phyloP scores from a whole-genome alignment of 1,140 invertebrate species.

The Lordiphosa collinella region DNA sequence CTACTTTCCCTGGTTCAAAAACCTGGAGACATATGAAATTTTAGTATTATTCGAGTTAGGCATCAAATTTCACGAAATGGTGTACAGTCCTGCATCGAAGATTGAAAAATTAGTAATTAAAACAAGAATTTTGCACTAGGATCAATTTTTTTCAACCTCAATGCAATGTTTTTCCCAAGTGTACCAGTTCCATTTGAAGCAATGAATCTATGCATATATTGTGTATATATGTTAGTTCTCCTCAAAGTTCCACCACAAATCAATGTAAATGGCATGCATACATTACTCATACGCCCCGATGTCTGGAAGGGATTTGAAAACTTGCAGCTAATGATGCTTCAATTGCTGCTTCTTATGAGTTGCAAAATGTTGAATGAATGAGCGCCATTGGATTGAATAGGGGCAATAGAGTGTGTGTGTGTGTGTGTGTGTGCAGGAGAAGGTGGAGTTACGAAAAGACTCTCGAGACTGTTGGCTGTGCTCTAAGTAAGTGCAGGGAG shows the following conservation, averaged over 20 bases:
- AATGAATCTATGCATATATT: not conserved
- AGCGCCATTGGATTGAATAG: slow-evolving; percentile 70
- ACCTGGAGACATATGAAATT: too few relatives aligned
- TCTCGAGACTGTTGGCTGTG: slow-evolving; percentile 1
- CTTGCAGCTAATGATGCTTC: slow-evolving; percentile 76
- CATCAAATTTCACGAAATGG: too few relatives aligned
- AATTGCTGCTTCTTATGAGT: slow-evolving; percentile 73
- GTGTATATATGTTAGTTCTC: slow-evolving; percentile 3
- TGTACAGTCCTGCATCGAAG: too few relatives aligned
- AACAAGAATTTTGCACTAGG: too few relatives aligned
- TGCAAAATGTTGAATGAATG: slow-evolving; percentile 76
- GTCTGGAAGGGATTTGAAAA: slow-evolving; percentile 38
- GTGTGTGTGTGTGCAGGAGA: slow-evolving; percentile 16
- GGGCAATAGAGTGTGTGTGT: slow-evolving; percentile 23
- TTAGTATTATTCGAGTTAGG: too few relatives aligned
- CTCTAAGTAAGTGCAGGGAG: slow-evolving; percentile 51
- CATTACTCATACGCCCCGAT: slow-evolving; percentile 70
- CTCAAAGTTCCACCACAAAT: slow-evolving; percentile 43
- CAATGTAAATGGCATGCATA: slow-evolving; percentile 73
- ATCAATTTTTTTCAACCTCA: too few relatives aligned
- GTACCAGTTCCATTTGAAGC: too few relatives aligned
- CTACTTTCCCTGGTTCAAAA: too few relatives aligned
- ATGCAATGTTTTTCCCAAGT: too few relatives aligned
- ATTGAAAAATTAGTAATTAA: too few relatives aligned
- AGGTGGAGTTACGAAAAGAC: slow-evolving; percentile 3